Conservation (phyloP, 53 echinoderm and acorn worm species). For the Stichopus horrens region DNA sequence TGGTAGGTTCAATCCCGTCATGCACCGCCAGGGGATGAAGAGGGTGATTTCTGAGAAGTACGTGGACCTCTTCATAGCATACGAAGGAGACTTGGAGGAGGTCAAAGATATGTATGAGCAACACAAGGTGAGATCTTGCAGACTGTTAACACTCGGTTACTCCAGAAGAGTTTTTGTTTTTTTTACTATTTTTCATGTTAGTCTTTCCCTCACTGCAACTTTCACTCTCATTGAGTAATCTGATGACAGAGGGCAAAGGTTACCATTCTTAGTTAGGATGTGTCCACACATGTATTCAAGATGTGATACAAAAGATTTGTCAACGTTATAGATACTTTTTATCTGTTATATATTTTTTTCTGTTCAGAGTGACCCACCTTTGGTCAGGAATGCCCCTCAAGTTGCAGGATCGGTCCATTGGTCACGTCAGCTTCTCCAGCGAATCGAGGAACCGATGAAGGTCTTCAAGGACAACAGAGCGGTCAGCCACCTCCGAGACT, state of each 20-base stretch:
- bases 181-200: neutral
- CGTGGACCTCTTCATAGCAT: slow-evolving; percentile 88
- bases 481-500: slow-evolving; percentile 79
- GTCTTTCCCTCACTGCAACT: neutral
- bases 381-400: slow-evolving; percentile 91
- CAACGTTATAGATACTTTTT: too few relatives aligned
- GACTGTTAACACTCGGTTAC: too few relatives aligned
- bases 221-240: neutral
- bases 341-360: neutral
- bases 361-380: slow-evolving; percentile 84
- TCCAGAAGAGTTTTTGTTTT: neutral
- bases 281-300: too few relatives aligned
- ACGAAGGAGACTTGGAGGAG: slow-evolving; percentile 86
- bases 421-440: slow-evolving; percentile 94
- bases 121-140: slow-evolving; percentile 67
- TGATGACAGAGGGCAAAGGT: neutral
- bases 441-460: slow-evolving; percentile 97
- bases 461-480: slow-evolving; percentile 92
- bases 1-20: slow-evolving; percentile 77
- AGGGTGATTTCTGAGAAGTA: slow-evolving; percentile 88
- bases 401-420: slow-evolving; percentile 96
- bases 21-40: slow-evolving; percentile 90
- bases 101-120: slow-evolving; percentile 96
- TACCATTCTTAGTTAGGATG: too few relatives aligned
- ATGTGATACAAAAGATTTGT: too few relatives aligned